Evolutionary conservation across 92 coral and sea anemone species (phyloP), one percentile per base, ranked within the genome.

Genomic region (Umimayanthus kanabou): DNA sequence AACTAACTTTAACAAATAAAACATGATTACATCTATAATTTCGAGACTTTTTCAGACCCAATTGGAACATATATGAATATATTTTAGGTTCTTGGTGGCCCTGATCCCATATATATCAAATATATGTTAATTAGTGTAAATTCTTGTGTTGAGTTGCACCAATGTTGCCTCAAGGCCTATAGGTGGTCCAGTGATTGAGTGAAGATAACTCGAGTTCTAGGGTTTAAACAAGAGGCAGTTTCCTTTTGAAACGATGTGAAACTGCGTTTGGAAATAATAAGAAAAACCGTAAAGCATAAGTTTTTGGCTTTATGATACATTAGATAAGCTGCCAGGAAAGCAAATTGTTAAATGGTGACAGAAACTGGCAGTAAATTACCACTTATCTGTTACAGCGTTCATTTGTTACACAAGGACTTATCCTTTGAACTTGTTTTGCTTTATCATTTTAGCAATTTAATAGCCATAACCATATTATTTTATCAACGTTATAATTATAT

Each of bases 401-500:
- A 80, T 0, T 55, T 55, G 42, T 16, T 30, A 33, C 61, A 80
- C 26, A 55, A 57, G n/a, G 15, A 29, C 26, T 14, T 45, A 20
- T 23, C 25, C 53, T 77, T 42, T 13, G 20, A 42, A 16, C 6
- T 79, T 65, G 26, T 55, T 33, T 57, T 53, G 25, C 61, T 14
- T 25, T 39, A 45, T 43, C 49, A 49, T 80, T 80, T 80, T 33
- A 29, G 40, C 57, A 29, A 28, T 80, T 28, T 80, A 55, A 80
- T 80, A 53, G 30, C 43, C 28, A 80, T 29, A 55, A 57, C 69
- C 11, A 42, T 39, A 22, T 42, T 76, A 42, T 37, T 55, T 30
- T 80, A 80, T 80, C 84, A n/a, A 50, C 39, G 45, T 8, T 39
- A 33, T 80, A 80, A 80, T 80, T 80, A 80, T 28, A 80, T 26